Conservation (phyloP, 2,888 invertebrate genomes). For the Drosophila siamana region DNA sequence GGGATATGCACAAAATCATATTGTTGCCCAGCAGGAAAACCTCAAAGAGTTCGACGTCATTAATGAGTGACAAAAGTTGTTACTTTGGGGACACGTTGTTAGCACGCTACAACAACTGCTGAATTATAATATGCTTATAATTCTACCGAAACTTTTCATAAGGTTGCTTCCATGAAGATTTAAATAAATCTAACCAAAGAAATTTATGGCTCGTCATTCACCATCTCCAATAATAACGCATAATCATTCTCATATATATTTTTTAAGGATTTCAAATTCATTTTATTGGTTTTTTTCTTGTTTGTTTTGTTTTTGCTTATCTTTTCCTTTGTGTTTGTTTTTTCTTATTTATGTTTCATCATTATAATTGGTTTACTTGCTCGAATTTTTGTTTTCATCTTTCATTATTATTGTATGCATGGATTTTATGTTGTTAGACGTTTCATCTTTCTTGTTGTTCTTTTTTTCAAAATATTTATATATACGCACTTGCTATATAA, state of each 20-base stretch:
- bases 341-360: conserved; percentile 44
- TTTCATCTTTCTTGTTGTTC: conserved; percentile 56
- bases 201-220: no score
- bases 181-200: background rate
- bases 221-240: conserved; percentile 41
- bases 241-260: conserved; percentile 59
- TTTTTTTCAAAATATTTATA: conserved; percentile 56
- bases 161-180: background rate
- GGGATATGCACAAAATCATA: background rate
- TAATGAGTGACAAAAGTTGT: conserved; percentile 32
- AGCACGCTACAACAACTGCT: conserved; percentile 27
- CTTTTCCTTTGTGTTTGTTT: conserved; percentile 60
- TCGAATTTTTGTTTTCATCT: conserved; percentile 39
- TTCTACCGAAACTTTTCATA: conserved; percentile 3
- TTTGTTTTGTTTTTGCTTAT: conserved; percentile 59
- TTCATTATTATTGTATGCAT: conserved; percentile 59
- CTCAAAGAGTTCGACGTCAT: conserved; percentile 2
- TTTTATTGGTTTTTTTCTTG: conserved; percentile 75
- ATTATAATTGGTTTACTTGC: conserved; percentile 68
- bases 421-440: conserved; percentile 62
- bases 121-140: conserved; percentile 25
- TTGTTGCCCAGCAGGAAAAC: background rate
- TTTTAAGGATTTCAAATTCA: conserved; percentile 82
- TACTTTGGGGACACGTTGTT: conserved; percentile 24
- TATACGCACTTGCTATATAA: conserved; percentile 80